phyloP scores from a whole-genome alignment of 53 echinoderm and acorn worm species.

The Paelopatides confundens region DNA sequence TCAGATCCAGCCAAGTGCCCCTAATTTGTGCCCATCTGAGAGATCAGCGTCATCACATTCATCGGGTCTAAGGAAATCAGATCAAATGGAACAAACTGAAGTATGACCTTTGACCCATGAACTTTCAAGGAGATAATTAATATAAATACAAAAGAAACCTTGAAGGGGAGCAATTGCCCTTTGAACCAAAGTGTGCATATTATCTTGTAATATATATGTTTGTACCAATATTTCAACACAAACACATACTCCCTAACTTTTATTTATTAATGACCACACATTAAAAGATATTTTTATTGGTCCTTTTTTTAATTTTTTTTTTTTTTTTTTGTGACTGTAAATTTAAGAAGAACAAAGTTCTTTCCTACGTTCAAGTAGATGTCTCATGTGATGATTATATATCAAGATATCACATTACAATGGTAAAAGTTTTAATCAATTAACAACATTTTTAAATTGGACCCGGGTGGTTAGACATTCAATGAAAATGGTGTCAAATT shows the following conservation, averaged over 20 bases:
- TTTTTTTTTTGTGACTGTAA: not conserved
- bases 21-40: slow-evolving; percentile 18
- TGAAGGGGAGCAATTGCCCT: not conserved
- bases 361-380: too few relatives aligned
- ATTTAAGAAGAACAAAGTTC: not conserved
- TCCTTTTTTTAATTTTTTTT: not conserved
- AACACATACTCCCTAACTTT: not conserved
- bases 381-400: too few relatives aligned
- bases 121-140: slow-evolving; percentile 36
- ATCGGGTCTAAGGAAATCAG: slow-evolving; percentile 2
- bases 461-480: too few relatives aligned
- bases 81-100: slow-evolving; percentile 46
- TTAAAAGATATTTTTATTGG: too few relatives aligned
- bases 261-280: not conserved
- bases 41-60: slow-evolving; percentile 34
- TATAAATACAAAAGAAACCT: slow-evolving; percentile 30
- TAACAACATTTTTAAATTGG: too few relatives aligned
- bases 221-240: slow-evolving; percentile 19
- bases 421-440: too few relatives aligned
- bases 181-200: slow-evolving; percentile 37
- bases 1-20: slow-evolving; percentile 2
- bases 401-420: too few relatives aligned
- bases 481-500: too few relatives aligned
- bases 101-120: slow-evolving; percentile 46
- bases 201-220: slow-evolving; percentile 21